phyloP scores from a whole-genome alignment of 2,888 invertebrate species.

The Aporophyla lueneburgensis region DNA sequence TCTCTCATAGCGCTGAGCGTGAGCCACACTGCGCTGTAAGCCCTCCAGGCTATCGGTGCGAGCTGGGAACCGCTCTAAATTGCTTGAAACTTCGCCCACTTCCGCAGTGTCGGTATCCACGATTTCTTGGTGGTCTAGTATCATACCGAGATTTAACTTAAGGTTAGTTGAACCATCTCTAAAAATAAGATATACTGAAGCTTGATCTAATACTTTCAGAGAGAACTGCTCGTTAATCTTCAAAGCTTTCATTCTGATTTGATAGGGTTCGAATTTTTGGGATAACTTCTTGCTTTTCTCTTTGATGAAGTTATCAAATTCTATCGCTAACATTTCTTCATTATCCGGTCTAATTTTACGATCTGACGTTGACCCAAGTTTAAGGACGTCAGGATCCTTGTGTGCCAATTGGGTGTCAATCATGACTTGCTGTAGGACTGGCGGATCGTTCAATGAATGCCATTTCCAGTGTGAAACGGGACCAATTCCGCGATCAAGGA shows the following conservation, averaged over 20 bases:
- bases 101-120: constrained; percentile 84
- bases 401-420: constrained; percentile 83
- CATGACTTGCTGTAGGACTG: constrained; percentile 87
- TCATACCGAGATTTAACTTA: constrained; percentile 87
- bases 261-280: constrained; percentile 84
- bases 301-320: constrained; percentile 85
- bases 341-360: constrained; percentile 73
- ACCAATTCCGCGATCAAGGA: constrained; percentile 83
- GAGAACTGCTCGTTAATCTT: constrained; percentile 87
- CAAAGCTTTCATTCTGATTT: constrained; percentile 87
- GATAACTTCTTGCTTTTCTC: constrained; percentile 84
- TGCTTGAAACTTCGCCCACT: constrained; percentile 77
- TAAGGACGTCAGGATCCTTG: constrained; percentile 82
- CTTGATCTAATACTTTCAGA: constrained; percentile 84
- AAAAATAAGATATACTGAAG: constrained; percentile 82
- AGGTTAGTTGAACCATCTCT: constrained; percentile 83
- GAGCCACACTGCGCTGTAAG: constrained; percentile 79
- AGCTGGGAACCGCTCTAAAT: constrained; percentile 75
- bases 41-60: constrained; percentile 82
- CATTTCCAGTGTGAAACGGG: constrained; percentile 87
- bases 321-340: constrained; percentile 86
- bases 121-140: constrained; percentile 88
- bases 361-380: constrained; percentile 72
- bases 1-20: constrained; percentile 78
- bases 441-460: constrained; percentile 87